These are phyloP conservation scores for Misgurnus mizolepis DNA, from an alignment of 2,113 vertebrate species.

Conservation along the genomic window DNA sequence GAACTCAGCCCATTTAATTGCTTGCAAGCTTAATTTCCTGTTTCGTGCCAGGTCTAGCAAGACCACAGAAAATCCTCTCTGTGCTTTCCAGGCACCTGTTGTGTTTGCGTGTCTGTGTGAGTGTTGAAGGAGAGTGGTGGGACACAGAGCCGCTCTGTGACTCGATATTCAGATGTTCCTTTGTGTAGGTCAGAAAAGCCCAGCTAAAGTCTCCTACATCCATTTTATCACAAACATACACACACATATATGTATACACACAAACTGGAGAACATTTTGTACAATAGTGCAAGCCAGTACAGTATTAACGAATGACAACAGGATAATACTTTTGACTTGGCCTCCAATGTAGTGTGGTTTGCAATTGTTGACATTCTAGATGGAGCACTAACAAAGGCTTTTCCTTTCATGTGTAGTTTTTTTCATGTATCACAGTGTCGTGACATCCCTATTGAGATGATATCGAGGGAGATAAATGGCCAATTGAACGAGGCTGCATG, in stretches of 20 bases:
- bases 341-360: not conserved
- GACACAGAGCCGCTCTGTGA: constrained; percentile 53
- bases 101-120: not conserved
- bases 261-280: not conserved
- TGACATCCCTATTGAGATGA: constrained; percentile 30
- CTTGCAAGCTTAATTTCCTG: constrained; percentile 28
- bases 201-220: constrained; percentile 24
- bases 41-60: constrained; percentile 13
- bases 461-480: constrained; percentile 1
- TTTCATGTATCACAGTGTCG: not conserved
- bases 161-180: constrained; percentile 49
- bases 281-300: constrained; percentile 14
- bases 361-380: constrained; percentile 27
- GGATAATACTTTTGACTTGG: not conserved
- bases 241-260: constrained; percentile 4
- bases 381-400: not conserved
- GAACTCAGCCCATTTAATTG: constrained; percentile 23
- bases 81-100: constrained; percentile 31
- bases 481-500: constrained; percentile 20
- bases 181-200: constrained; percentile 47
- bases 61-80: constrained; percentile 26
- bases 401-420: constrained; percentile 19
- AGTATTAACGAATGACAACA: constrained; percentile 1
- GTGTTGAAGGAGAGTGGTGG: constrained; percentile 29
- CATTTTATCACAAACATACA: not conserved